Evolutionary conservation across 1,140 invertebrate species (phyloP).

Genomic region (Camponotus floridanus): DNA sequence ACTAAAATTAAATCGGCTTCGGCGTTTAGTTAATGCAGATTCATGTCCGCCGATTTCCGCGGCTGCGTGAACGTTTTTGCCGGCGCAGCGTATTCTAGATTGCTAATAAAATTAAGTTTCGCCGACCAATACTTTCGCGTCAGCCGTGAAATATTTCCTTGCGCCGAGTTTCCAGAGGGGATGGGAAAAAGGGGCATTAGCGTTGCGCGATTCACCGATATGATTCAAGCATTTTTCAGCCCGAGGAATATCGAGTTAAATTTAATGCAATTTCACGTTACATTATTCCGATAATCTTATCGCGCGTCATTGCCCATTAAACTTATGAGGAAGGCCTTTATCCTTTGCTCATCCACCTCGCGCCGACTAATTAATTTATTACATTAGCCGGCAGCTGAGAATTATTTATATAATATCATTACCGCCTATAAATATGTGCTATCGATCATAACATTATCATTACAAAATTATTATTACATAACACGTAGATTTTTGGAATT

Average conservation of each 20-base stretch:
- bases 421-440: conserved; percentile 70
- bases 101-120: conserved; percentile 71
- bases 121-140: conserved; percentile 65
- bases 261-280: conserved; percentile 76
- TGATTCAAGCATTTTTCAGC: conserved; percentile 75
- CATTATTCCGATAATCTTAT: conserved; percentile 76
- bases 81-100: conserved; percentile 65
- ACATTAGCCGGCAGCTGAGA: conserved; percentile 69
- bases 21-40: conserved; percentile 66
- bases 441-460: conserved; percentile 32
- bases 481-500: neutral
- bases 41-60: conserved; percentile 35
- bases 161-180: conserved; percentile 32
- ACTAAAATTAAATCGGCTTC: conserved; percentile 59
- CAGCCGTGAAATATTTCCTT: conserved; percentile 70
- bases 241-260: conserved; percentile 73
- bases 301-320: conserved; percentile 74
- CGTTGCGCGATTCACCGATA: conserved; percentile 64
- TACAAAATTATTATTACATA: conserved; percentile 34
- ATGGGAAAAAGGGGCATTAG: conserved; percentile 62
- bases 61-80: conserved; percentile 50
- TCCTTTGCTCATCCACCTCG: conserved; percentile 63
- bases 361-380: conserved; percentile 68
- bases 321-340: conserved; percentile 73
- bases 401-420: conserved; percentile 76